Percentiles rank a stretch among this genome's conserved stretches.
phyloP scores from a whole-genome alignment of 92 coral and sea anemone genomes.

The Siderastrea siderea region DNA sequence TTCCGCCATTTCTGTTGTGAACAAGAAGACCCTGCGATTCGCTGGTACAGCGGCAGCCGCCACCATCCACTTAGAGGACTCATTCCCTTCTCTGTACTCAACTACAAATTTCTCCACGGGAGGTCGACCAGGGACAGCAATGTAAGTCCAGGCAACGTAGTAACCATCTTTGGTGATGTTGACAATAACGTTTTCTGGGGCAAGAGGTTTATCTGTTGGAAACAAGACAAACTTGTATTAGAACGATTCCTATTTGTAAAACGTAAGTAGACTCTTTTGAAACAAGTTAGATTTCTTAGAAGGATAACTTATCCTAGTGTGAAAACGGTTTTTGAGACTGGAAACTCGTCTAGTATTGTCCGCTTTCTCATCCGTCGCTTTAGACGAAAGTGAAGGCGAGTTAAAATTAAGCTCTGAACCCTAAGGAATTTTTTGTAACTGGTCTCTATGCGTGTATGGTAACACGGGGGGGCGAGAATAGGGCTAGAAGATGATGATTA shows the following conservation, averaged over 20 bases:
- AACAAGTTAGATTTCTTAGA: neutral
- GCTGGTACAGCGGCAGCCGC: slow-evolving; percentile 64
- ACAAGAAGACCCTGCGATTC: slow-evolving; percentile 65
- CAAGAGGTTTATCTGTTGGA: slow-evolving; percentile 80
- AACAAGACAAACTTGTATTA: neutral
- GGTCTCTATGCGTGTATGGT: no score
- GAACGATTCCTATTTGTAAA: neutral
- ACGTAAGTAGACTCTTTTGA: neutral
- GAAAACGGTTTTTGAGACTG: no score
- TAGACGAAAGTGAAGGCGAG: no score
- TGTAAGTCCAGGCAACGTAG: slow-evolving; percentile 82
- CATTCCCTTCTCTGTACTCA: slow-evolving; percentile 82
- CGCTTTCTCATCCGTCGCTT: no score
- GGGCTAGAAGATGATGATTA: no score
- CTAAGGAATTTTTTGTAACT: no score
- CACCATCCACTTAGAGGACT: slow-evolving; percentile 75
- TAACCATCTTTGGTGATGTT: slow-evolving; percentile 88
- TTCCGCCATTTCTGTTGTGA: slow-evolving; percentile 70
- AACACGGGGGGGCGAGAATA: no score
- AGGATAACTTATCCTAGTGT: neutral
- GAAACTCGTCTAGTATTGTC: no score
- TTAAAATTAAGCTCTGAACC: no score
- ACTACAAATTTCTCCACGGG: slow-evolving; percentile 80
- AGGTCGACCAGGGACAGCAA: slow-evolving; percentile 90
- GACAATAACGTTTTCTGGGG: slow-evolving; percentile 86